Base-by-base conservation (phyloP, 2,113 vertebrate genomes). In the Triplophysa rosa region DNA sequence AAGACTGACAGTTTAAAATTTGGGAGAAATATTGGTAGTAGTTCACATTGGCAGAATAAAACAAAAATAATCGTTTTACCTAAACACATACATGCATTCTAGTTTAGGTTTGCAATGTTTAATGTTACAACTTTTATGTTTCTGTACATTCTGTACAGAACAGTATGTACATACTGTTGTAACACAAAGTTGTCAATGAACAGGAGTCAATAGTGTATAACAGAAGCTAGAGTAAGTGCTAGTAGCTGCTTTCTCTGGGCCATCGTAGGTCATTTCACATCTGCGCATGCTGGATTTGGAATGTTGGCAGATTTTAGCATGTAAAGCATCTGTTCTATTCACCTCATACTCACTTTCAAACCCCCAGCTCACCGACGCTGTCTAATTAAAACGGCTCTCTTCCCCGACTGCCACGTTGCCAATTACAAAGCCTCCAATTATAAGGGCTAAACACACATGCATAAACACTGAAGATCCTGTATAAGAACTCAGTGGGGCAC, bases 351-450 rank as follows among this genome's bases (percentile, higher is more conserved):
- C 26, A 10, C 37, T 79, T 71, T 45, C 64, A 37, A 68, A 76
- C 56, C 24, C 19, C 17, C 23, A 23, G 14, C n/a, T 19, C 63
- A 67, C 37, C 58, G 11, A 58, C 64, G 54, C 52, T 59, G 33
- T 67, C 62, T 69, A 70, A 80, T 59, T 63, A 66, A 56, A 67
- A 62, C 78, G 19, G 42, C 45, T 21, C 78, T 61, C 73, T 40
- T 77, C 47, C 29, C 40, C 24, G 47, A n/a, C 54, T 54, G 19
- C n/a, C 68, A 71, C 68, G n/a, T 26, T 37, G 49, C 68, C 21
- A 47, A 19, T 47, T 47, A 23, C 71, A 62, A n/a, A 74, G 56
- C 21, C 59, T 63, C 12, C 40, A 33, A 62, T 74, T 74, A 40
- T 62, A 74, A 47, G 21, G 26, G 40, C 16, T n/a, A 69, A 45